Evolutionary conservation across 2,113 vertebrate genomes (phyloP), one percentile per base, ranked within the genome.

Genomic region (Phalacrocorax carbo): DNA sequence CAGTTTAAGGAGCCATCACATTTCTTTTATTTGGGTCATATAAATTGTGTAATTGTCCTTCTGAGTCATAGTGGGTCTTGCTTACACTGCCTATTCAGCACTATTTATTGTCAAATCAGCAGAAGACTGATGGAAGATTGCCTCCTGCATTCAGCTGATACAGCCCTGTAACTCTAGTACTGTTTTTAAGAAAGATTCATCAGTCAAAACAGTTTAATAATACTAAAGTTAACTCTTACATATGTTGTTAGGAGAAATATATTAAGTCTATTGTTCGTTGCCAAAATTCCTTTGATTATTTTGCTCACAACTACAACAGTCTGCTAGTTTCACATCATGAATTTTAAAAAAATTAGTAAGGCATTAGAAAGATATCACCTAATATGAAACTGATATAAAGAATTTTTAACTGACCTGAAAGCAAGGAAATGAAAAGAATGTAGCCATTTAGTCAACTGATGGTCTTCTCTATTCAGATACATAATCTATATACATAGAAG

Each of bases 91-190:
- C 57, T 80, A 73, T 82, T 96, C 91, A 92, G 80, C 80, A 80
- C 65, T 86, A 81, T 85, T 94, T 93, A 44, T 54, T 82, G 66
- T 60, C 75, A 86, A 87, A 87, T 92, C 82, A 94, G 93, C 66
- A 86, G 91, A 88, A 82, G 36, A 64, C 38, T 72, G 54, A 57
- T 40, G 57, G 65, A 78, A 88, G 70, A 90, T 42, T 81, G 62
- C 80, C 69, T 77, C 36, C 14, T 78, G 61, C 44, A 60, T 60
- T 89, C 10, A 13, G 49, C 40, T 93, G 54, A 69, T 72, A 54
- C 42, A 66, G 46, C 16, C 57, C 69, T 89, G 21, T 20, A 65
- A 13, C 54, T 94, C 73, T 70, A 81, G 8, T 65, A 83, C 8
- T 20, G 16, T 32, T 81, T 76, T 38, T 58, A 72, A 77, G 36